phyloP scores from a whole-genome alignment of 2,888 invertebrate genomes.

The Trichacis sp. region DNA sequence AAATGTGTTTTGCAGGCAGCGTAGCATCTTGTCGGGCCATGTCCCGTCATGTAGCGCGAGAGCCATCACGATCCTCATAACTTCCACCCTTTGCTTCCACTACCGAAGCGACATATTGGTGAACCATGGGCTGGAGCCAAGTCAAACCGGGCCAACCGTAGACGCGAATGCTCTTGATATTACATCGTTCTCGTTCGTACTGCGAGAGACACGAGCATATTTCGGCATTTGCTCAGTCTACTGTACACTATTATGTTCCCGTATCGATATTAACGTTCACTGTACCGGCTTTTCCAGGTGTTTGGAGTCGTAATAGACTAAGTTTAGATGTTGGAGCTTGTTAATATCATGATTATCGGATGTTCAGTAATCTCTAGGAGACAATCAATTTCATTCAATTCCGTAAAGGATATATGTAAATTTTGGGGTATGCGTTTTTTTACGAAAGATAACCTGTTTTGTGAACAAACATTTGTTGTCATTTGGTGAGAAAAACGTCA shows the following conservation, averaged over 20 bases:
- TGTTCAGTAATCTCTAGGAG: too few relatives aligned
- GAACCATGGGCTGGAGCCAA: slow-evolving; percentile 6
- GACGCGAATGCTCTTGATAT: slow-evolving; percentile 22
- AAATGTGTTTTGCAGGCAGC: slow-evolving; percentile 18
- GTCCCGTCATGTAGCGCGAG: slow-evolving; percentile 27
- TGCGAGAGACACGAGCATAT: neutral
- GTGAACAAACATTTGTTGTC: too few relatives aligned
- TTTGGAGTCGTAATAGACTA: too few relatives aligned
- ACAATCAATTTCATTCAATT: too few relatives aligned
- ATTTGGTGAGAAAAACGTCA: too few relatives aligned
- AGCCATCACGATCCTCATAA: slow-evolving; percentile 53
- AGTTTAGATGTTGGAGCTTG: too few relatives aligned
- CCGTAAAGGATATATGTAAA: too few relatives aligned
- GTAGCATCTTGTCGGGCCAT: slow-evolving; percentile 5
- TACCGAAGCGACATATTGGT: slow-evolving; percentile 20
- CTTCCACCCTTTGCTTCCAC: slow-evolving; percentile 45
- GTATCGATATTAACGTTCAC: neutral
- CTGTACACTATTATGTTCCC: neutral
- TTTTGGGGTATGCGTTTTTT: too few relatives aligned
- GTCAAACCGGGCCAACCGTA: slow-evolving; percentile 10
- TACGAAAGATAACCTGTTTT: too few relatives aligned
- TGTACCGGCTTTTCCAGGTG: too few relatives aligned
- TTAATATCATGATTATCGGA: too few relatives aligned
- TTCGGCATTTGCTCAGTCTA: slow-evolving; percentile 1
- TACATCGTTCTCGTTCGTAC: slow-evolving; percentile 17